phyloP scores from a whole-genome alignment of 2,888 invertebrate genomes.

The Parascotia fuliginaria region DNA sequence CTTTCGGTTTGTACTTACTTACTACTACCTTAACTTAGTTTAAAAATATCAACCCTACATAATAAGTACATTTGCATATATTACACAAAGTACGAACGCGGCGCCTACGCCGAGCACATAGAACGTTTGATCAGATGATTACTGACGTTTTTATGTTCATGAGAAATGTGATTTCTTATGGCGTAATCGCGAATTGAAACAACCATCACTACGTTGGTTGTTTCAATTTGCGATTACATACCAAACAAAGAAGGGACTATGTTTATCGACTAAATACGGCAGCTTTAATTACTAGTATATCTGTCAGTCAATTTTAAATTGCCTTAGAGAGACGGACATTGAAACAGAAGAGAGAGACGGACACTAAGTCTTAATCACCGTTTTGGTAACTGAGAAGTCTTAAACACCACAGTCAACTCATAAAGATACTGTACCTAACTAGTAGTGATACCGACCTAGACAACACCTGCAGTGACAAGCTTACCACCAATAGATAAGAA shows the following conservation, averaged over 20 bases:
- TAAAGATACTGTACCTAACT: too few species aligned
- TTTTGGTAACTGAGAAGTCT: too few species aligned
- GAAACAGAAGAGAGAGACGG: neutral
- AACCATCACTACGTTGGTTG: neutral
- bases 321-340: neutral
- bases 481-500: too few species aligned
- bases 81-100: constrained; percentile 23
- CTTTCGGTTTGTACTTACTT: too few species aligned
- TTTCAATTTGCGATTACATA: too few species aligned
- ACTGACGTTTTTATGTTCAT: constrained; percentile 42
- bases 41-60: constrained; percentile 25
- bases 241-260: neutral
- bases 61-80: constrained; percentile 9
- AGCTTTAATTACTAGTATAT: neutral
- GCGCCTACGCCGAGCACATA: constrained; percentile 47
- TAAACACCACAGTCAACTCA: too few species aligned
- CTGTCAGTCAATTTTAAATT: neutral
- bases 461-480: too few species aligned
- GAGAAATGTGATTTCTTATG: constrained; percentile 30
- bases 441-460: too few species aligned
- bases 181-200: constrained; percentile 10
- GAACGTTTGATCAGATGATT: constrained; percentile 45
- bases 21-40: too few species aligned
- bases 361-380: too few species aligned
- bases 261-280: neutral